Evolutionary conservation across 2,888 invertebrate species (phyloP), one percentile per base, ranked within the genome.

Genomic region (Merodon equestris): DNA sequence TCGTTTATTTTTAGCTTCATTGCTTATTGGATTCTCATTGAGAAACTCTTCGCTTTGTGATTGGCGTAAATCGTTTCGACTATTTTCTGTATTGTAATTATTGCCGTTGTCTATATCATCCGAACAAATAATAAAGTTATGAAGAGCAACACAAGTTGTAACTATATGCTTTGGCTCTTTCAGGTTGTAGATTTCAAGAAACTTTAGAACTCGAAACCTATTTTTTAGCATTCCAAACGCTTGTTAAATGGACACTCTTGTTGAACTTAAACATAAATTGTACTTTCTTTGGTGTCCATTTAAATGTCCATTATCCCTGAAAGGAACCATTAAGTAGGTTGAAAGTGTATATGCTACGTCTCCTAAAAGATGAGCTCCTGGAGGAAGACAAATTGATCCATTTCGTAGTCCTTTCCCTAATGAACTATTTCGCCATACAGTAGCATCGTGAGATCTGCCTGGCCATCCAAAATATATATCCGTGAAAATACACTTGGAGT

Each of bases 211-310:
- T 48, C n/a, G 48, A 48, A 48, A 48, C 13, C 13, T 48, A 48
- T 48, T 48, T 48, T 48, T 48, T 27, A 48, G 48, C 27, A 27
- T 48, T 48, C 27, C 48, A 48, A 48, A 48, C 13, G 48, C 48
- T 19, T 48, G 19, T 48, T 18, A 15, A 47, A 47, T 47, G 18
- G 47, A 18, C 17, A 47, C 47, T 19, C 47, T 47, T 1, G 47
- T 47, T 17, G 47, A 47, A 42, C 42, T 42, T 42, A 42, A 42
- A 42, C 42, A 42, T 27, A 27, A 14, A 42, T 42, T 47, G 9
- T 17, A 47, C 18, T 17, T 47, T 47, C 17, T 47, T 47, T 18
- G 17, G 7, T 47, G 47, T 17, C 17, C 18, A 47, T 47, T 47
- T 18, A 47, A 47, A 47, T 47, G 47, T 18, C 47, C 47, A 42